Conservation (phyloP, 2,888 invertebrate genomes). For the Sicus ferrugineus region DNA sequence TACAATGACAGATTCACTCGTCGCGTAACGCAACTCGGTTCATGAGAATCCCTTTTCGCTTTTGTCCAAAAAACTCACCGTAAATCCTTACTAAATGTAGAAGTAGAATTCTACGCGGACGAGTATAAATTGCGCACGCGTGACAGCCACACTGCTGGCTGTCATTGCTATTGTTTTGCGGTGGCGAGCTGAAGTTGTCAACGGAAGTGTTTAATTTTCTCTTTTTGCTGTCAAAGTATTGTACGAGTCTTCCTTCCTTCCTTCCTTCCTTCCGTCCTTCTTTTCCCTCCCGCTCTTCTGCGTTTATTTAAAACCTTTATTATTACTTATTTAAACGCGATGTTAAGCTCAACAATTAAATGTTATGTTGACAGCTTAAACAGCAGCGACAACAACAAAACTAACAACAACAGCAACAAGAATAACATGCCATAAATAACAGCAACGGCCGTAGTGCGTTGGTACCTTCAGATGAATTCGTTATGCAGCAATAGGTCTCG, state of each 20-base stretch:
- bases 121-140: conserved; percentile 21
- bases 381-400: too few relatives aligned
- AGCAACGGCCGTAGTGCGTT: background rate
- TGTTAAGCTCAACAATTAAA: conserved; percentile 30
- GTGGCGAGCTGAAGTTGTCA: conserved; percentile 47
- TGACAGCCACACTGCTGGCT: conserved; percentile 1
- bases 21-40: too few relatives aligned
- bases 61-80: background rate
- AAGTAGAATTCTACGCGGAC: conserved; percentile 12
- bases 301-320: conserved; percentile 3
- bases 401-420: conserved; percentile 14
- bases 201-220: conserved; percentile 55
- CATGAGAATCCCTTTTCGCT: too few relatives aligned
- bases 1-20: too few relatives aligned
- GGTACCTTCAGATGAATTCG: conserved; percentile 3
- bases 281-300: background rate
- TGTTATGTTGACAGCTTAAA: conserved; percentile 35
- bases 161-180: conserved; percentile 38
- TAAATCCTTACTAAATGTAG: background rate
- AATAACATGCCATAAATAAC: background rate
- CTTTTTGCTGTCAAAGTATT: conserved; percentile 46
- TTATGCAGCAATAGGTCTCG: conserved; percentile 29
- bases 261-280: background rate
- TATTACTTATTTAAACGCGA: background rate
- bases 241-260: background rate